Evolutionary conservation across 1,140 invertebrate genomes (phyloP).

Genomic region (Melipona quadrifasciata): DNA sequence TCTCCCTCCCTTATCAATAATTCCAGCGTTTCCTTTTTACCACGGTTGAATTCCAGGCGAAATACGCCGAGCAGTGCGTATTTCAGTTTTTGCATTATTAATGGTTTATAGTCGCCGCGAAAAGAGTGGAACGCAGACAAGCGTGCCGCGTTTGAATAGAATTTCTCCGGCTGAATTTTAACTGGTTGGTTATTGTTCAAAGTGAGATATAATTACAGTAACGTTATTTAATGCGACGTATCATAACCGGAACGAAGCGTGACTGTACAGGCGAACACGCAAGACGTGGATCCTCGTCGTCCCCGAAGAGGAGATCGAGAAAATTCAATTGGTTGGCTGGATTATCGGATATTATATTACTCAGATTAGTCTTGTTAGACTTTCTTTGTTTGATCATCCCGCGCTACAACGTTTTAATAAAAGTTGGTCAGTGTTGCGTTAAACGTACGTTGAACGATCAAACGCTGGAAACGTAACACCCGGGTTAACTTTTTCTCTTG

Average conservation of each 20-base stretch:
- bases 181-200: background rate
- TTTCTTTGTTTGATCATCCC: background rate
- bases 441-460: background rate
- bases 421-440: background rate
- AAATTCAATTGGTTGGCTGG: background rate
- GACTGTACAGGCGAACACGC: too few species aligned
- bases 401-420: background rate
- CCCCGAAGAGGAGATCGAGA: background rate
- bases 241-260: background rate
- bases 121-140: background rate
- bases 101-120: background rate
- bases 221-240: background rate
- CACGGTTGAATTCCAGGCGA: background rate
- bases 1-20: slow-evolving; percentile 5
- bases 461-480: too few species aligned
- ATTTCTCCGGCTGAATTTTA: background rate
- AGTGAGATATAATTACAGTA: background rate
- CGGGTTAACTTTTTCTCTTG: background rate
- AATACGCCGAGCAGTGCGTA: background rate
- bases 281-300: background rate
- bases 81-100: slow-evolving; percentile 31
- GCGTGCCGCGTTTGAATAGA: background rate
- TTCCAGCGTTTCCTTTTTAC: slow-evolving; percentile 16
- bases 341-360: background rate
- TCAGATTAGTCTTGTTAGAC: too few species aligned